These are phyloP conservation scores for Ophion obscuratus DNA, from an alignment of 2,888 invertebrate genomes.

Conservation along the genomic window DNA sequence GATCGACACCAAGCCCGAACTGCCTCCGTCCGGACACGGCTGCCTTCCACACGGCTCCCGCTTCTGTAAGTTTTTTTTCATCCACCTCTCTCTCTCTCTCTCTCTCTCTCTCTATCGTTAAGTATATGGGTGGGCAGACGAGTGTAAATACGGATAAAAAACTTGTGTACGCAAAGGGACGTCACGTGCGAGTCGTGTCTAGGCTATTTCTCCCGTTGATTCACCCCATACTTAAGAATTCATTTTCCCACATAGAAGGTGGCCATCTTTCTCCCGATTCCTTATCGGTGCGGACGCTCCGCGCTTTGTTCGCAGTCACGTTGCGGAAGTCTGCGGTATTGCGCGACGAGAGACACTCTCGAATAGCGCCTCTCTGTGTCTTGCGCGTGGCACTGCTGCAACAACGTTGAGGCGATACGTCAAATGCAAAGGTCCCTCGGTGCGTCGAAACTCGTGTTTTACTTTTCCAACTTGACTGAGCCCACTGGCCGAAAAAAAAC, in stretches of 20 bases:
- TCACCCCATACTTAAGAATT: conserved; percentile 44
- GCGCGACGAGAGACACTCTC: neutral
- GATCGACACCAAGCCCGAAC: conserved; percentile 80
- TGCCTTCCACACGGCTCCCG: conserved; percentile 80
- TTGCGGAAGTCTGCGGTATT: neutral
- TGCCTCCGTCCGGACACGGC: conserved; percentile 76
- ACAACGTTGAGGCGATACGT: too few relatives aligned
- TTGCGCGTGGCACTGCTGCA: too few relatives aligned
- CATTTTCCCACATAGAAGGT: conserved; percentile 28
- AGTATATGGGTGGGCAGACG: neutral
- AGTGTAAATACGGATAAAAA: neutral
- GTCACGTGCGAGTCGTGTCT: conserved; percentile 41
- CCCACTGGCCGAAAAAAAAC: neutral
- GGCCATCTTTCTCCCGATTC: conserved; percentile 3
- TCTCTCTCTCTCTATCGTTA: too few relatives aligned
- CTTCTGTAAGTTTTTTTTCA: conserved; percentile 77
- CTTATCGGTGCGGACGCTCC: neutral
- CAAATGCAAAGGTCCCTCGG: too few relatives aligned
- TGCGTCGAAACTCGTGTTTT: neutral
- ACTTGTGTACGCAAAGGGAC: neutral
- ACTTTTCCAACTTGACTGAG: neutral
- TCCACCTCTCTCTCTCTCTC: neutral
- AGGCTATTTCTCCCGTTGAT: conserved; percentile 57
- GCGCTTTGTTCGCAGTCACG: neutral
- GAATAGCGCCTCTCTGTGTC: too few relatives aligned